phyloP scores from a whole-genome alignment of 2,888 invertebrate genomes.

The Aleiodes alternator region DNA sequence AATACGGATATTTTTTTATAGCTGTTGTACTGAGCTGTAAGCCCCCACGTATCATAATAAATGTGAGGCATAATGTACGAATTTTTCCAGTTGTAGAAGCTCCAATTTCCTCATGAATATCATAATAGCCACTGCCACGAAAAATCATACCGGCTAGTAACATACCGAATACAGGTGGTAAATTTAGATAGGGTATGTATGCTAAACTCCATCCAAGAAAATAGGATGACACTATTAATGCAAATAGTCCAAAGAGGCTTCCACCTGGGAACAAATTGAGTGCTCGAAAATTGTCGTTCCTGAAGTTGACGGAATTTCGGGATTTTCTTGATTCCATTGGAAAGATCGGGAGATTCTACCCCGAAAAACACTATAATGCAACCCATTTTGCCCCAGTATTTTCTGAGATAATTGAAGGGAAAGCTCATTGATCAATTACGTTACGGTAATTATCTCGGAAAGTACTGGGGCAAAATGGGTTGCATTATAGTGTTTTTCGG shows the following conservation, averaged over 20 bases:
- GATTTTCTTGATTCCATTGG: not conserved
- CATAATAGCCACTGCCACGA: constrained; percentile 57
- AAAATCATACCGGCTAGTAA: constrained; percentile 78
- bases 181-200: constrained; percentile 64
- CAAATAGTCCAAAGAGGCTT: constrained; percentile 62
- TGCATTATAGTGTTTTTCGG: too few species aligned
- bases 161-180: constrained; percentile 81
- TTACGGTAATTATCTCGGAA: too few species aligned
- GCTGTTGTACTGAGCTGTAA: constrained; percentile 68
- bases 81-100: constrained; percentile 59
- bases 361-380: too few species aligned
- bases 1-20: constrained; percentile 60
- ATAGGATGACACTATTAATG: constrained; percentile 62
- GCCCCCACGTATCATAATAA: constrained; percentile 69
- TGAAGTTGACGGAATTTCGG: not conserved
- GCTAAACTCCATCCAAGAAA: constrained; percentile 66
- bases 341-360: too few species aligned
- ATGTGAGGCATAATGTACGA: constrained; percentile 67
- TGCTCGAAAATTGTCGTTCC: not conserved
- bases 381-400: too few species aligned
- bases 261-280: constrained; percentile 48
- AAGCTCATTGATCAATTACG: too few species aligned
- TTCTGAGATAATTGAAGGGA: too few species aligned
- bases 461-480: too few species aligned
- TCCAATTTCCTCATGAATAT: constrained; percentile 65